A percentile compares a stretch with the other conserved stretches of the same genome.
These are phyloP conservation scores for Argyresthia goedartella DNA, from an alignment of 2,888 invertebrate species.

Conservation along the genomic window DNA sequence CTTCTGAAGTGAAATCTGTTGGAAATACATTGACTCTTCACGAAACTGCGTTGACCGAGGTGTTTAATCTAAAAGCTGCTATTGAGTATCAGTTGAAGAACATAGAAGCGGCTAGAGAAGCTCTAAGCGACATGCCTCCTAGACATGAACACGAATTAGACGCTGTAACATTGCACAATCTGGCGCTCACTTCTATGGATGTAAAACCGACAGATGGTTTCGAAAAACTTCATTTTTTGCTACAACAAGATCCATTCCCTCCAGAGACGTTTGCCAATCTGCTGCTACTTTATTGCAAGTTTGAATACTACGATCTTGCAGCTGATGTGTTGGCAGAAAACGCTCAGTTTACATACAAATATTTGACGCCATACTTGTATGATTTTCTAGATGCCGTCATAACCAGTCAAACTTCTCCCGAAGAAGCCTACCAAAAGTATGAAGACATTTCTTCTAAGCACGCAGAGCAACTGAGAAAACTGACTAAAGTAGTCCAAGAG, in stretches of 20 bases:
- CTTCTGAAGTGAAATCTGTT: conserved; percentile 92
- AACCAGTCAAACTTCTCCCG: conserved; percentile 96
- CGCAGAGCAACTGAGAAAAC: conserved; percentile 89
- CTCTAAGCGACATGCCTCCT: conserved; percentile 91
- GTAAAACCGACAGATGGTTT: conserved; percentile 92
- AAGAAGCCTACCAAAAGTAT: conserved; percentile 95
- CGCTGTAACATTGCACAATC: conserved; percentile 97
- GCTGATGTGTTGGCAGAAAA: conserved; percentile 98
- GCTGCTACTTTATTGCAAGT: conserved; percentile 93
- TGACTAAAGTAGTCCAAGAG: conserved; percentile 95
- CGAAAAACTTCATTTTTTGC: conserved; percentile 84
- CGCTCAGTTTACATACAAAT: conserved; percentile 95
- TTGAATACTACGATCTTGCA: conserved; percentile 97
- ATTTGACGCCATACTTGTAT: conserved; percentile 92
- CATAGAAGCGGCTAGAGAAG: conserved; percentile 89
- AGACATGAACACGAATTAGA: conserved; percentile 97
- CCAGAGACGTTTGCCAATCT: conserved; percentile 98
- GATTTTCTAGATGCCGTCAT: conserved; percentile 97
- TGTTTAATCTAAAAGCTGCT: conserved; percentile 98
- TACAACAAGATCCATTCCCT: conserved; percentile 97
- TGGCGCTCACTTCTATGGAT: conserved; percentile 92
- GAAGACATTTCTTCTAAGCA: conserved; percentile 94
- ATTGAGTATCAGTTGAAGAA: conserved; percentile 89
- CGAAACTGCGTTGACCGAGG: conserved; percentile 96
- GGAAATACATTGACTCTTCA: conserved; percentile 95